phyloP scores from a whole-genome alignment of 2,797 vertebrate species.

The Sebastes umbrosus region DNA sequence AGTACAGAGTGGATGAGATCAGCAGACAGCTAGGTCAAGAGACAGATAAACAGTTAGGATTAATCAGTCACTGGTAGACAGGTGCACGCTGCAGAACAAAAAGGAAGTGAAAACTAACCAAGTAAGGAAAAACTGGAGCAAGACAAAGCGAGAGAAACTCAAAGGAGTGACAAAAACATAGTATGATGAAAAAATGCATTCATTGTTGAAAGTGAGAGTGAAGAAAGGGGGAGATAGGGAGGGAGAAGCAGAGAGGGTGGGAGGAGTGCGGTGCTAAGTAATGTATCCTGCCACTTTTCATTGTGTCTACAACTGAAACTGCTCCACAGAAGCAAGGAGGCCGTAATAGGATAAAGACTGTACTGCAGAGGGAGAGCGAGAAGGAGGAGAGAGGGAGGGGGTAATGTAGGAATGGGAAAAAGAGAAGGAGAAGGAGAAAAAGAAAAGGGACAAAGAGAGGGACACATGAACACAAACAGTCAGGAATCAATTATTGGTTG shows the following conservation, averaged over 20 bases:
- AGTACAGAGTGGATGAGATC: neutral
- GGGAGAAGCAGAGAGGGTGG: conserved; percentile 34
- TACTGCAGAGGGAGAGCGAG: conserved; percentile 45
- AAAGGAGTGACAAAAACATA: neutral
- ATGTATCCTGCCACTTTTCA: conserved; percentile 77
- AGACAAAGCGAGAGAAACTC: conserved; percentile 29
- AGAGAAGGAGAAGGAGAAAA: neutral
- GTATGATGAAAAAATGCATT: conserved; percentile 55
- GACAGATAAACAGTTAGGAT: conserved; percentile 11
- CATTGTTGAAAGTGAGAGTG: conserved; percentile 43
- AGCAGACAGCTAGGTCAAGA: conserved; percentile 1
- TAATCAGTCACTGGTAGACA: conserved; percentile 31
- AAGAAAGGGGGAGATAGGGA: conserved; percentile 5
- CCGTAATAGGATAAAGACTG: conserved; percentile 76
- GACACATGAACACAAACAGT: conserved; percentile 16
- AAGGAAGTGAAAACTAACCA: conserved; percentile 18
- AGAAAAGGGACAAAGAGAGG: neutral
- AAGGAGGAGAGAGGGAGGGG: neutral
- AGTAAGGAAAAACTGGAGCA: conserved; percentile 5
- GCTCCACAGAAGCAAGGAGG: conserved; percentile 62
- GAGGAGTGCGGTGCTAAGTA: conserved; percentile 60
- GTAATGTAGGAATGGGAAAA: neutral
- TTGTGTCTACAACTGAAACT: conserved; percentile 67
- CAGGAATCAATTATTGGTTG: conserved; percentile 38
- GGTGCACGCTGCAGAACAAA: conserved; percentile 22